Conservation (phyloP, 1,140 invertebrate genomes). For the Pseudomyrmex cubaensis region DNA sequence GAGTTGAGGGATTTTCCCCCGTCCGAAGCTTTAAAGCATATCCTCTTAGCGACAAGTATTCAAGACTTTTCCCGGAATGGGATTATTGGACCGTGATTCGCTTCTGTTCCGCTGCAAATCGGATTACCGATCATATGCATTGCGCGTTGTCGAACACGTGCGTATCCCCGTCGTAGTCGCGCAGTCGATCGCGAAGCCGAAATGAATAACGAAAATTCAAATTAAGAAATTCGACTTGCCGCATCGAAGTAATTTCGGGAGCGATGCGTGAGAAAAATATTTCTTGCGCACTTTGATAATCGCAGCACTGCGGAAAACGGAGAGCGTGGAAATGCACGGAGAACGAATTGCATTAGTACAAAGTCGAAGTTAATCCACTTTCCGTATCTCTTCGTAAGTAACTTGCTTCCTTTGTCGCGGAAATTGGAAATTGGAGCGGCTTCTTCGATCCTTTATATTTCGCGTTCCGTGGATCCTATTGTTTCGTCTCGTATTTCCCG, state of each 20-base stretch:
- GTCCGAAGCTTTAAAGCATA: neutral
- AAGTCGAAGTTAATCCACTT: neutral
- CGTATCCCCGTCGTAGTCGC: neutral
- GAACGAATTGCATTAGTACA: neutral
- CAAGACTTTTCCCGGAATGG: constrained; percentile 24
- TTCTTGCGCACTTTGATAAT: neutral
- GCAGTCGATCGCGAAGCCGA: neutral
- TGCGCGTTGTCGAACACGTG: constrained; percentile 17
- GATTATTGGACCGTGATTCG: constrained; percentile 17
- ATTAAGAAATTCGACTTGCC: too few species aligned
- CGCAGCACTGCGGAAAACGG: neutral
- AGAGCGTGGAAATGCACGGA: neutral
- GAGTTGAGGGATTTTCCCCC: constrained; percentile 18
- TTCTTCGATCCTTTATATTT: constrained; percentile 8
- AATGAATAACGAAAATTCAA: neutral
- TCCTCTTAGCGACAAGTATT: constrained; percentile 31
- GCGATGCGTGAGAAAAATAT: too few species aligned
- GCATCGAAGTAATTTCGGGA: too few species aligned
- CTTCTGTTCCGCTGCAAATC: constrained; percentile 36
- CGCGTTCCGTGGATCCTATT: neutral
- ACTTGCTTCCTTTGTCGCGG: constrained; percentile 5
- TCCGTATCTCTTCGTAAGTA: neutral
- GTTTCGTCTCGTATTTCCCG: constrained; percentile 14
- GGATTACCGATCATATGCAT: constrained; percentile 28
- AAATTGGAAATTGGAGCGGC: constrained; percentile 46